Base-by-base conservation (phyloP, 1,140 invertebrate genomes). In the Atta colombica region DNA sequence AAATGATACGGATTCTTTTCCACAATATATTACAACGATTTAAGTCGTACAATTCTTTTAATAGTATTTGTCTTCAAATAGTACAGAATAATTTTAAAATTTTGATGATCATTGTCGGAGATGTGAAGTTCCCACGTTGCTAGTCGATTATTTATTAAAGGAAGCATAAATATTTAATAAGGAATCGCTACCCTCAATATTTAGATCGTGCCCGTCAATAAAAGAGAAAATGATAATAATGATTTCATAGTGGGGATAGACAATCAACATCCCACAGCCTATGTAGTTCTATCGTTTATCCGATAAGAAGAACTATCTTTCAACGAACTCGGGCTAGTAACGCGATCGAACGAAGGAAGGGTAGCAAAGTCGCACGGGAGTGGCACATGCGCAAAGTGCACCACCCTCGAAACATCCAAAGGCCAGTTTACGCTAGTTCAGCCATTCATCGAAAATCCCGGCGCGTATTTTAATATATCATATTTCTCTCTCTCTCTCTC, bases 321-420 rank as follows among this genome's bases (percentile, higher is more conserved):
- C 51, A 16, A 87, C 58, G 68, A 75, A 63, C 85, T 87, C 84
- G 75, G 53, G 84, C 71, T 89, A 86, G 75, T 77, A 90, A 87
- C 88, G 85, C 80, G 88, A 90, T 87, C 86, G 89, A 90, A 90
- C 86, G 89, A 90, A 90, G 72, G 88, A 80, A 87, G 60, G 75
- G 85, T 69, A 78, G 45, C 85, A 35, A 68, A 89, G 81, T 80
- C 88, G 88, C 78, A 74, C 72, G 72, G 61, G 49, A 63, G 85
- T 65, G 51, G 88, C 88, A 87, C 86, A 71, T 90, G 89, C 86
- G 89, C 89, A 58, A 55, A 18, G 49, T 85, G 69, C 53, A 21
- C 65, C 45, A 77, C 31, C 88, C 71, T 72, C 69, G 86, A 90
- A 90, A 77, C 78, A 28, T 55, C 68, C 77, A 10, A 72, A 84